Evolutionary conservation across 2,113 vertebrate species (phyloP), one percentile per base, ranked within the genome.

Genomic region (Apteryx mantelli): DNA sequence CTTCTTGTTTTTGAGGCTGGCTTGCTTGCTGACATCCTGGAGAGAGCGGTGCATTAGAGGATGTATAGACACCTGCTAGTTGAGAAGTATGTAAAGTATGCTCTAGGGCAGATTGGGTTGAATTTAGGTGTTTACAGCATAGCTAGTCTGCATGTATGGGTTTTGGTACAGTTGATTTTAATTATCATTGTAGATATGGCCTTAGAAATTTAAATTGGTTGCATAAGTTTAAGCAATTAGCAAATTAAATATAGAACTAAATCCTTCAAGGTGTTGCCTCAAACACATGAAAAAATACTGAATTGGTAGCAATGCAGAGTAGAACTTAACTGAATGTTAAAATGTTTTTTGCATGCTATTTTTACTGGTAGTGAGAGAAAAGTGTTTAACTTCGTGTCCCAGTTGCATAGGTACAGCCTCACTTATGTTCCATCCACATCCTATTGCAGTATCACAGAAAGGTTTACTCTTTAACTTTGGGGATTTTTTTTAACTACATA

Each of bases 211-310:
- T 61, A 60, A 93, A 38, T 18, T 79, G 46, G 50, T 89, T 81
- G 87, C 81, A 75, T 92, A 79, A 88, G 28, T 46, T 79, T 69
- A 88, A 87, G 78, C 30, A 79, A 73, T 89, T 73, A 82, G 40
- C 70, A 86, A 87, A 61, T 91, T 71, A 91, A 93, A 86, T 82
- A 73, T 48, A 75, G 75, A 82, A n/a, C 64, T 70, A 95, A 78
- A 80, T 52, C 68, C 61, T 94, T 94, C 80, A 65, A 82, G 63
- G 34, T 71, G 30, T 53, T 91, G 19, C 3, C 87, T 75, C 65
- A 82, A 25, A 55, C 18, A 21, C 58, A 14, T 73, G 82, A 71
- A 91, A 94, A 88, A 74, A 71, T 75, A 44, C 91, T 87, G 91
- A 79, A 58, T 32, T 89, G 82, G 60, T 52, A 92, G 82, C 79